Evolutionary conservation across 2,888 invertebrate species (phyloP).

Genomic region (Zygogramma bicolorata): DNA sequence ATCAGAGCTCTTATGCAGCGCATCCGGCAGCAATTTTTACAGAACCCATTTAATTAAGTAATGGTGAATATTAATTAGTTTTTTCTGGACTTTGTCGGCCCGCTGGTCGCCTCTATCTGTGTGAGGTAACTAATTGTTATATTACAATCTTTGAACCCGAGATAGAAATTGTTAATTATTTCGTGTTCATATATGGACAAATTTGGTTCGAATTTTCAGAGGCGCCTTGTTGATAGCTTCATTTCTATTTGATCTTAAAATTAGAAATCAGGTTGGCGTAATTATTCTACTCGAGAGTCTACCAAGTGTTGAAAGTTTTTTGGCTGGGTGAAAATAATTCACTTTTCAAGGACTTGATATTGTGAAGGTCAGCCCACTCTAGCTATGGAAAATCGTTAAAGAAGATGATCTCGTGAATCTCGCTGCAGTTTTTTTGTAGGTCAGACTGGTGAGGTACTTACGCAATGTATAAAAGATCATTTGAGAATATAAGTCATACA

Average conservation of each 20-base stretch:
- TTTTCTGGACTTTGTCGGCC: background rate
- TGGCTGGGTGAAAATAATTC: too few relatives aligned
- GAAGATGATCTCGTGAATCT: too few relatives aligned
- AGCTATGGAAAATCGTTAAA: too few relatives aligned
- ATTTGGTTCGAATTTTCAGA: background rate
- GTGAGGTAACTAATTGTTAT: slow-evolving; percentile 30
- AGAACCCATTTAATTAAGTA: slow-evolving; percentile 29
- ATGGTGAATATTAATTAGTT: slow-evolving; percentile 44
- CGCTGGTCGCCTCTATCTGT: background rate
- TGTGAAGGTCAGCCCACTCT: too few relatives aligned
- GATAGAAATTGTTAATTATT: slow-evolving; percentile 21
- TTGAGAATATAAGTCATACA: too few relatives aligned
- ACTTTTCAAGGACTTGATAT: too few relatives aligned
- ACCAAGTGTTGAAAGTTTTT: too few relatives aligned
- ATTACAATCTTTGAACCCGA: slow-evolving; percentile 4
- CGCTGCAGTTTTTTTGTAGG: too few relatives aligned
- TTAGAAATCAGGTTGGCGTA: background rate
- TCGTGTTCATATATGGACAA: background rate
- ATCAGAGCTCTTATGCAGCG: slow-evolving; percentile 25
- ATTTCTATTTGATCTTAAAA: background rate
- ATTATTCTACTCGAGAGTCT: background rate
- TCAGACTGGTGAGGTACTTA: too few relatives aligned
- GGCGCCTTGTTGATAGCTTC: background rate
- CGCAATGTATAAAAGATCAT: too few relatives aligned
- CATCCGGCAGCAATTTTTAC: slow-evolving; percentile 27